A percentile compares a stretch with the other conserved stretches of the same genome.
Conservation (phyloP, 2,797 vertebrate species). For the Betta splendens region DNA sequence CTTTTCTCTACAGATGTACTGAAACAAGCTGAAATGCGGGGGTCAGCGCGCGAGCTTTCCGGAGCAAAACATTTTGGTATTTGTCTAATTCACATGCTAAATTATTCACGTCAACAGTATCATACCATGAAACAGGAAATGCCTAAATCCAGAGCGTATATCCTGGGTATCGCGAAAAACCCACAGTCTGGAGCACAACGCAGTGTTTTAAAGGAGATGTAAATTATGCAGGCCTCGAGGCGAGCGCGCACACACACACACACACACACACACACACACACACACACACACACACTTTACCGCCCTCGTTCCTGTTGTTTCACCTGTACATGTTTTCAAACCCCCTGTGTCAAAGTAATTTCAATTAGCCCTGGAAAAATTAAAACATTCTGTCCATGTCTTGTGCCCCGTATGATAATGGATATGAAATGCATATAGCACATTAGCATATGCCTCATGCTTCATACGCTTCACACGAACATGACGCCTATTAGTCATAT, state of each 20-base stretch:
- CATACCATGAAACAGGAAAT: background rate
- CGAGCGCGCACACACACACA: too few species aligned
- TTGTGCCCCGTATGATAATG: constrained; percentile 9
- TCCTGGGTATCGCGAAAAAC: background rate
- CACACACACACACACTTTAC: too few species aligned
- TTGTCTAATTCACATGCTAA: background rate
- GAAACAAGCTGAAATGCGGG: constrained; percentile 12
- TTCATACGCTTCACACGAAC: too few species aligned
- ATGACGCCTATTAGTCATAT: background rate
- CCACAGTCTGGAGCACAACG: constrained; percentile 34
- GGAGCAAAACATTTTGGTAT: background rate
- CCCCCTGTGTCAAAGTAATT: constrained; percentile 52
- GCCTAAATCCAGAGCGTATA: background rate
- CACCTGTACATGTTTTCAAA: constrained; percentile 38
- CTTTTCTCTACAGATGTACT: constrained; percentile 19
- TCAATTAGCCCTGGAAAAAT: constrained; percentile 40
- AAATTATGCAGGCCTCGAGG: constrained; percentile 59
- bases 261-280: too few species aligned
- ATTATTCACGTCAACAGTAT: background rate
- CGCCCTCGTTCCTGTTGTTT: constrained; percentile 39
- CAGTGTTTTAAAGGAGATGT: constrained; percentile 51
- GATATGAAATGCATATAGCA: constrained; percentile 20
- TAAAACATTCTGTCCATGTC: constrained; percentile 21
- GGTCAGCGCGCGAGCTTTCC: constrained; percentile 11
- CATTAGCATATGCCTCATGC: too few species aligned